phyloP scores from a whole-genome alignment of 2,888 invertebrate species.

The Drosophila mimica region DNA sequence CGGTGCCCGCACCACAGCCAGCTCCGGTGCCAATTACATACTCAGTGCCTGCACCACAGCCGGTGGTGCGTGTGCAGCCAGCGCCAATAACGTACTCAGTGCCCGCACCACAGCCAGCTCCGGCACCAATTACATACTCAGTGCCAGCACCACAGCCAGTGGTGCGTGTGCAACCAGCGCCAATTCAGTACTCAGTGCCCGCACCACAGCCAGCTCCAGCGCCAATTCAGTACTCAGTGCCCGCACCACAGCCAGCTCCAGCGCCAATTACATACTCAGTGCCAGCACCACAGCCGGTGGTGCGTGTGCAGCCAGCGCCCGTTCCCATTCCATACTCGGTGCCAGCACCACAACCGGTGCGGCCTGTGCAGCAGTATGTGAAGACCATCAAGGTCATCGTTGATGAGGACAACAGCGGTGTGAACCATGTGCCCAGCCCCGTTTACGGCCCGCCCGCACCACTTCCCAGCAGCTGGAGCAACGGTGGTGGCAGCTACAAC shows the following conservation, averaged over 20 bases:
- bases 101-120: conserved; percentile 36
- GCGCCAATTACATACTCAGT: not conserved
- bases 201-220: conserved; percentile 41
- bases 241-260: conserved; percentile 31
- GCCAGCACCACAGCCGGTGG: conserved; percentile 32
- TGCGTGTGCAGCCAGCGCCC: conserved; percentile 6
- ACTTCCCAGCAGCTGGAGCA: conserved; percentile 27
- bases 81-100: conserved; percentile 38
- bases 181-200: conserved; percentile 24
- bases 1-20: conserved; percentile 39
- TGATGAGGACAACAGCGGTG: conserved; percentile 55
- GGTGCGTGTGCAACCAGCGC: conserved; percentile 36
- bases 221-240: conserved; percentile 21
- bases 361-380: conserved; percentile 59
- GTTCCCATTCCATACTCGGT: conserved; percentile 2
- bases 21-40: conserved; percentile 21
- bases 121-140: not conserved
- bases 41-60: conserved; percentile 44
- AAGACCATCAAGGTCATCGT: conserved; percentile 77
- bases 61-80: conserved; percentile 31
- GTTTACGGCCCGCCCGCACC: conserved; percentile 70
- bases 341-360: conserved; percentile 36
- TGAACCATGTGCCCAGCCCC: conserved; percentile 51
- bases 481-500: conserved; percentile 43
- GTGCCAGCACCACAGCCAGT: conserved; percentile 45